phyloP scores from a whole-genome alignment of 2,797 vertebrate species.

The Aselliscus stoliczkanus region DNA sequence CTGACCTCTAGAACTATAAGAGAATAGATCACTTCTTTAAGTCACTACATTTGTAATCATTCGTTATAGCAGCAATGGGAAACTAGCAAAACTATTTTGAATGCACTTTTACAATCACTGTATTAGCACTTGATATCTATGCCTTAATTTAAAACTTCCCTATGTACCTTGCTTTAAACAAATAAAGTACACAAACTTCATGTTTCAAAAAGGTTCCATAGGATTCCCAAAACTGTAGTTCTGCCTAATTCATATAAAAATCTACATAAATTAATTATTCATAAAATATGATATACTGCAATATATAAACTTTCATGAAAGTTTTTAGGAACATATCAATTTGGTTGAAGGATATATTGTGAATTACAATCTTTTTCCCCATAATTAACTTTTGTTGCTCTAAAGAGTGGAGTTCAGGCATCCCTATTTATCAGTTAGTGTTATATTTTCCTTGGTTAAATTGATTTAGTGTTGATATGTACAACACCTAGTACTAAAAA shows the following conservation, averaged over 20 bases:
- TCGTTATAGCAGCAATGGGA: neutral
- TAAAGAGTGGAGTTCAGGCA: neutral
- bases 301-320: neutral
- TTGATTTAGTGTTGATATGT: neutral
- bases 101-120: neutral
- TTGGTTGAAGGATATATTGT: neutral
- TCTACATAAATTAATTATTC: neutral
- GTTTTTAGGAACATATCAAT: neutral
- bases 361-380: neutral
- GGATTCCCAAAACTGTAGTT: neutral
- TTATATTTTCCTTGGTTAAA: neutral
- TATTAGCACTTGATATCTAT: neutral
- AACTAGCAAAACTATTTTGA: neutral
- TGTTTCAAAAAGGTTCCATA: neutral
- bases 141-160: neutral
- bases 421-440: neutral
- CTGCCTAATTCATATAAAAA: neutral
- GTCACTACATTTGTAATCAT: neutral
- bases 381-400: neutral
- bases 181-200: neutral
- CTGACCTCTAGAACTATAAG: neutral
- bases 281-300: constrained; percentile 16
- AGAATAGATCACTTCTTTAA: neutral
- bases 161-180: neutral
- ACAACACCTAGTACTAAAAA: neutral